These are phyloP conservation scores for Choristoneura rosaceana DNA, from an alignment of 2,888 invertebrate genomes.

Conservation along the genomic window DNA sequence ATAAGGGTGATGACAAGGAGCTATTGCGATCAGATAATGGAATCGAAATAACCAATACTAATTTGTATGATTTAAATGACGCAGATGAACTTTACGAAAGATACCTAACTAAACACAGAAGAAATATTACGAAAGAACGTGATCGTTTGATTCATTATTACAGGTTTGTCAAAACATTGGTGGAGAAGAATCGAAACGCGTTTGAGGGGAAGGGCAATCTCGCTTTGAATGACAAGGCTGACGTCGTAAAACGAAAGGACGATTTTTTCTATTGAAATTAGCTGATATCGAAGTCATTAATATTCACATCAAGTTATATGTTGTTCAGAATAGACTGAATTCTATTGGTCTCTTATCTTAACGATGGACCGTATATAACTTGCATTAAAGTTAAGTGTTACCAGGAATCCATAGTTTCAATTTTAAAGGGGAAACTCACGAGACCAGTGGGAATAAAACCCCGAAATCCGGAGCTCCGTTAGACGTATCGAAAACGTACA, in stretches of 20 bases:
- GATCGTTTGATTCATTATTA: slow-evolving; percentile 54
- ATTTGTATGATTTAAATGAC: slow-evolving; percentile 59
- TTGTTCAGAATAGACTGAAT: not conserved
- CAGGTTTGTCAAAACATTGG: slow-evolving; percentile 66
- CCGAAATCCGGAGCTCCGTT: slow-evolving; percentile 6
- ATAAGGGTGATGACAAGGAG: slow-evolving; percentile 44
- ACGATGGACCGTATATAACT: not conserved
- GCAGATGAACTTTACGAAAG: slow-evolving; percentile 55
- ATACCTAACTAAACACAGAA: slow-evolving; percentile 51
- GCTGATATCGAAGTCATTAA: not conserved
- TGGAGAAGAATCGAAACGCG: slow-evolving; percentile 58
- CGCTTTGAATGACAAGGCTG: slow-evolving; percentile 53
- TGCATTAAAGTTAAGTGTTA: not conserved
- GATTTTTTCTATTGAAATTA: slow-evolving; percentile 54
- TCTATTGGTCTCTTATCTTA: not conserved
- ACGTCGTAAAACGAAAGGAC: slow-evolving; percentile 55
- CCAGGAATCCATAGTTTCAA: not conserved
- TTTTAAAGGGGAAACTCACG: not conserved
- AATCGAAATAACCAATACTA: slow-evolving; percentile 16
- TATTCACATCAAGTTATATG: not conserved
- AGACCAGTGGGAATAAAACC: slow-evolving; percentile 10
- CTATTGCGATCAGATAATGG: slow-evolving; percentile 20
- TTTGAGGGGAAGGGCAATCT: slow-evolving; percentile 48
- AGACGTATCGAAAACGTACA: slow-evolving; percentile 18
- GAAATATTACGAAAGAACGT: slow-evolving; percentile 48